These are phyloP conservation scores for Melanotaenia trifasciata DNA, from an alignment of 2,797 vertebrate species.

Conservation along the genomic window DNA sequence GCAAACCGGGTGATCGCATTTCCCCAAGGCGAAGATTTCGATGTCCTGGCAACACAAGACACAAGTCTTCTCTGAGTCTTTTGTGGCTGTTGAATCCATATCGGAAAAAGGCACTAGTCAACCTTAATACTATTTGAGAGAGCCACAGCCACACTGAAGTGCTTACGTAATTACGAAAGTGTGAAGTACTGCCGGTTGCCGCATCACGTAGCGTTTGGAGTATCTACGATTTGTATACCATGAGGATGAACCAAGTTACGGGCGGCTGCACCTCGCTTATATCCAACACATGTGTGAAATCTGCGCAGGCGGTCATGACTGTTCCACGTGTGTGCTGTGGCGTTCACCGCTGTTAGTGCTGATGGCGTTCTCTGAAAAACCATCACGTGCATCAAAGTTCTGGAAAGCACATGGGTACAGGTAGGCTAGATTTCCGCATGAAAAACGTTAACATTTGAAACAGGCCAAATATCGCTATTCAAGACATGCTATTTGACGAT, in stretches of 20 bases:
- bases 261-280: rapidly evolving
- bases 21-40: constrained; percentile 92
- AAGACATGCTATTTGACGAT: not conserved
- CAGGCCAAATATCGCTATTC: not conserved
- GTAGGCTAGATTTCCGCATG: not conserved
- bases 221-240: constrained; percentile 19
- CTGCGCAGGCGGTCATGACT: not conserved
- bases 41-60: constrained; percentile 96
- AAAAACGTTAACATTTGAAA: not conserved
- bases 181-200: constrained; percentile 37
- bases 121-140: constrained; percentile 22
- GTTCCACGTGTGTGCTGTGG: constrained; percentile 53
- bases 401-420: not conserved
- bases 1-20: constrained; percentile 97
- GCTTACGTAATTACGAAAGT: constrained; percentile 71
- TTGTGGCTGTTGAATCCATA: constrained; percentile 77
- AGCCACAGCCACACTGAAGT: constrained; percentile 23
- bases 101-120: constrained; percentile 44
- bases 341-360: not conserved
- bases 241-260: constrained; percentile 21
- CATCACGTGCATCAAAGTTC: not conserved
- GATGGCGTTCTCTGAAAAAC: not conserved
- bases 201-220: constrained; percentile 36
- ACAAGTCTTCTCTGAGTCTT: constrained; percentile 87
- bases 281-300: not conserved